Evolutionary conservation across 2,797 vertebrate genomes (phyloP), one percentile per base, ranked within the genome.

Genomic region (Enteromius viviparus): DNA sequence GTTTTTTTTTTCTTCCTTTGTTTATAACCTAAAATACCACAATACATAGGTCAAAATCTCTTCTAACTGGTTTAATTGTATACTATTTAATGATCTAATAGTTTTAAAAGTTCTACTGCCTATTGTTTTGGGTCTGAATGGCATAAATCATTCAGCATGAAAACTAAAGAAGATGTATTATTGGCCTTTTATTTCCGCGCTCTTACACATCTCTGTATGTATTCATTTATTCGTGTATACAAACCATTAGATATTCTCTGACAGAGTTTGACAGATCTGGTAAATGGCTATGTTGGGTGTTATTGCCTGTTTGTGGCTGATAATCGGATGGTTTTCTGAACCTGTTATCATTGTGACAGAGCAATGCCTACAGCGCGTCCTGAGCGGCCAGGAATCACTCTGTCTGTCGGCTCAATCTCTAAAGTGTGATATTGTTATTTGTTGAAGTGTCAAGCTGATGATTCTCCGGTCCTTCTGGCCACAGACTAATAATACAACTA

Each of bases 311-410:
- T 34, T 78, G 47, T 23, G 3, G 47, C 45, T 66, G 60, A 76
- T 76, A 58, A 76, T 58, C 72, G 21, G 49, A 76, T 15, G 72
- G 21, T 76, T 76, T 66, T 29, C 42, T 78, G 62, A 78, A 78
- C 77, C 45, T 23, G 47, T 34, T 78, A 51, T 51, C 76, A 66
- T 51, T 15, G 45, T 68, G 62, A 78, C 76, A 79, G 21, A 79
- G 32, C 64, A 37, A 14, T 49, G 32, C 60, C 64, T 66, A 11
- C 64, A 68, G 42, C 60, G 49, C 23, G 11, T 65, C 26, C 10
- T 0, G 26, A 9, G 45, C 12, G 3, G 8, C 47, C 66, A n/a
- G 4, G 51, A 66, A 78, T 70, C 26, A 26, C 29, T 53, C 47
- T 17, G 17, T 53, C 26, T 80, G 65, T 58, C 49, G 29, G 15